These are phyloP conservation scores for Euplagia quadripunctaria DNA, from an alignment of 2,888 invertebrate species.

Conservation along the genomic window DNA sequence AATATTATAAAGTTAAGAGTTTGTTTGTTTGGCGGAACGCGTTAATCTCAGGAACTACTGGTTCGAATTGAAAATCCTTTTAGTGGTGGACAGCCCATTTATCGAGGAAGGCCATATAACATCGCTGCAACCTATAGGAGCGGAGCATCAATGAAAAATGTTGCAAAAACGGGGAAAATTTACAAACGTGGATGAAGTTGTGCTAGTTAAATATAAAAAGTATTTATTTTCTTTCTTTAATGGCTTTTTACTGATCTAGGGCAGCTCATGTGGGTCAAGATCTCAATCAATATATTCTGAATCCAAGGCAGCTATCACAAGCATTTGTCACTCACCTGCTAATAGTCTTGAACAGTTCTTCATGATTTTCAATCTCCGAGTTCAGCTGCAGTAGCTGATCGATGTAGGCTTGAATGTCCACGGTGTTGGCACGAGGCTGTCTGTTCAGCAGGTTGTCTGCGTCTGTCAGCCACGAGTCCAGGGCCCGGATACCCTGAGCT, in stretches of 20 bases:
- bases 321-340: conserved; percentile 87
- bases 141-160: too few species aligned
- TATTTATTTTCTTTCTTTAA: too few species aligned
- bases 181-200: too few species aligned
- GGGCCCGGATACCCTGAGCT: conserved; percentile 90
- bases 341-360: conserved; percentile 95
- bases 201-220: background rate
- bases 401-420: conserved; percentile 93
- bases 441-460: conserved; percentile 91
- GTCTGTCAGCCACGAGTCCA: conserved; percentile 93
- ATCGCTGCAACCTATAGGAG: too few species aligned
- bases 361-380: conserved; percentile 94
- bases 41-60: too few species aligned
- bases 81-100: too few species aligned
- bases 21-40: too few species aligned
- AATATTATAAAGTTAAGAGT: too few species aligned
- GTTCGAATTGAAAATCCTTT: too few species aligned
- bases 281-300: background rate
- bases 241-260: background rate
- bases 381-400: conserved; percentile 92
- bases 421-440: conserved; percentile 91
- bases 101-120: too few species aligned
- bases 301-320: background rate
- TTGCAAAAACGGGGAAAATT: too few species aligned
- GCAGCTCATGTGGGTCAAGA: background rate